Percentiles rank a stretch among this genome's conserved stretches.
Conservation (phyloP, 2,888 invertebrate species). For the Agrilus biguttatus region DNA sequence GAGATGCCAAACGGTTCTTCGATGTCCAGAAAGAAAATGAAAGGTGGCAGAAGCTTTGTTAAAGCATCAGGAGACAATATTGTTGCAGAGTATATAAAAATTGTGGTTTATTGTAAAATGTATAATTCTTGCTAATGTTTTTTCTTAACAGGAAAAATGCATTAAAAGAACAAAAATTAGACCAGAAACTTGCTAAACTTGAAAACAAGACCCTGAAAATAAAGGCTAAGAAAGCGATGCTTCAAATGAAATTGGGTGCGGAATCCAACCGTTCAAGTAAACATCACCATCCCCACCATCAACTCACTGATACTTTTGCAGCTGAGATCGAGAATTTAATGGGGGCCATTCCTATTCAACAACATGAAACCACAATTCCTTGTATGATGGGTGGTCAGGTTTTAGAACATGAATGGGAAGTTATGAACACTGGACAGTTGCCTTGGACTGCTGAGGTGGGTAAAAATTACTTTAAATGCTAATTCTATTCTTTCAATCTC, state of each 20-base stretch:
- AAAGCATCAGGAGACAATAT: no score
- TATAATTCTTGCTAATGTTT: no score
- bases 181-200: constrained; percentile 28
- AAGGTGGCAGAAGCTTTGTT: no score
- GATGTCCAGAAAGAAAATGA: no score
- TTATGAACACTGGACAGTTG: constrained; percentile 26
- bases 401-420: constrained; percentile 28
- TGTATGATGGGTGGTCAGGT: constrained; percentile 26
- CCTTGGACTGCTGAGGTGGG: constrained; percentile 26
- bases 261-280: constrained; percentile 9
- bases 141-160: no score
- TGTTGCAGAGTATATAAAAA: no score
- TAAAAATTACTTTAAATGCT: constrained; percentile 1
- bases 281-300: constrained; percentile 1
- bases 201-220: constrained; percentile 29
- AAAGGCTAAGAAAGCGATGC: constrained; percentile 25
- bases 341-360: constrained; percentile 11
- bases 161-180: constrained; percentile 20
- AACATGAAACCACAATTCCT: constrained; percentile 7
- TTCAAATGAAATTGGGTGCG: constrained; percentile 18
- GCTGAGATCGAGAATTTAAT: constrained; percentile 8
- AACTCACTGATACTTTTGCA: constrained; percentile 1
- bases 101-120: no score
- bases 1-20: no score
- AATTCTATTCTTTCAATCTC: no score